Evolutionary conservation across 1,140 invertebrate species (phyloP), one percentile per base, ranked within the genome.

Genomic region (Scylla paramamosain): DNA sequence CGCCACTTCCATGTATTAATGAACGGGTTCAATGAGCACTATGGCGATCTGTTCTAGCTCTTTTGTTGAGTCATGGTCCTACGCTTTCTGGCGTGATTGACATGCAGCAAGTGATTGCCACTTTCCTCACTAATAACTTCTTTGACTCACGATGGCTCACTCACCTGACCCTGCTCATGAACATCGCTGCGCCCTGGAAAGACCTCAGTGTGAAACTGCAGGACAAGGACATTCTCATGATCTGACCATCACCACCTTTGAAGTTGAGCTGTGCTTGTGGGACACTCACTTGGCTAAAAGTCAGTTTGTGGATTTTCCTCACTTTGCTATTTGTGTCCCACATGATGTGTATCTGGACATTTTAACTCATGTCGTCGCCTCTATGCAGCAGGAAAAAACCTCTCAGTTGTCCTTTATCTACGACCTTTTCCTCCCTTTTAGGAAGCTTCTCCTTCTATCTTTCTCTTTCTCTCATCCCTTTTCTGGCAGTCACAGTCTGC

Each of bases 381-480:
- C 39, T 91, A 16, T 67, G 52, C 39, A 4, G 48, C 6, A 59
- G 45, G 90, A 91, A 45, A 87, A 16, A 16, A 20, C 86, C 10
- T 87, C 86, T 87, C 86, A 12, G 14, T 29, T 87, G 86, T 87
- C 86, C 14, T 87, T 87, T 29, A 20, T n/a, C n/a, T n/a, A n/a
- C n/a, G n/a, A n/a, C n/a, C n/a, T n/a, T n/a, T n/a, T n/a, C n/a
- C n/a, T n/a, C n/a, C n/a, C n/a, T n/a, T n/a, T n/a, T n/a, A n/a
- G n/a, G n/a, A n/a, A 97, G 96, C 93, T 96, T 97, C 97, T 96
- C 46, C n/a, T n/a, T 45, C 86, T 25, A 25, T n/a, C n/a, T n/a
- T n/a, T n/a, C n/a, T n/a, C n/a, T n/a, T n/a, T n/a, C n/a, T n/a
- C n/a, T n/a, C n/a, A n/a, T n/a, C n/a, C n/a, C n/a, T n/a, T n/a